Conservation (phyloP, 1,140 invertebrate genomes). For the Polypedilum vanderplanki region DNA sequence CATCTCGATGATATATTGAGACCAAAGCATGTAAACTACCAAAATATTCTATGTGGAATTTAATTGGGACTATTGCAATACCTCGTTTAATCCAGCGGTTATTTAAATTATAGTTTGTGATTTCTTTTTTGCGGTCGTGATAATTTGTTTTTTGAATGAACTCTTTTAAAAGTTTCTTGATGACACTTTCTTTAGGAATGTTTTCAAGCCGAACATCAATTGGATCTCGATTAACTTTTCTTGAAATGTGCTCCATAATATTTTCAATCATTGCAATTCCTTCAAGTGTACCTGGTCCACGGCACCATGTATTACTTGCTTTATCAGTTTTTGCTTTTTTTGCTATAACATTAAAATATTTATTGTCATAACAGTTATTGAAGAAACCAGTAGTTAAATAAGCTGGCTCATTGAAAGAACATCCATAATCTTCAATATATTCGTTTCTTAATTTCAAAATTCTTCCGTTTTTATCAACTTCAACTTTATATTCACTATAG, state of each 20-base stretch:
- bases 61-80: conserved; percentile 59
- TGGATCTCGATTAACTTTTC: conserved; percentile 57
- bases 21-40: conserved; percentile 58
- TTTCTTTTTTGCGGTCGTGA: too few relatives aligned
- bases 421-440: conserved; percentile 59
- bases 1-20: conserved; percentile 67
- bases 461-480: conserved; percentile 55
- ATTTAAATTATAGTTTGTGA: too few relatives aligned
- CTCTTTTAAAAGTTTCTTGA: conserved; percentile 37
- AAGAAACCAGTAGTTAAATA: too few relatives aligned
- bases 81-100: conserved; percentile 72
- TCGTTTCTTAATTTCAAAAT: conserved; percentile 57
- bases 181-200: conserved; percentile 45
- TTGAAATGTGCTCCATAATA: conserved; percentile 76
- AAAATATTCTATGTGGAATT: conserved; percentile 55
- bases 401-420: conserved; percentile 51
- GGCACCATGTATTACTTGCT: too few relatives aligned
- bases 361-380: conserved; percentile 55
- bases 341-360: too few relatives aligned
- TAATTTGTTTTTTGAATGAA: too few relatives aligned
- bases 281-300: conserved; percentile 61
- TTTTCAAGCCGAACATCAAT: conserved; percentile 58
- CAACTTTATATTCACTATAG: conserved; percentile 49
- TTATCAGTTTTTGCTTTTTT: too few relatives aligned
- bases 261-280: conserved; percentile 60